These are phyloP conservation scores for Troides aeacus DNA, from an alignment of 2,888 invertebrate species.

Conservation along the genomic window DNA sequence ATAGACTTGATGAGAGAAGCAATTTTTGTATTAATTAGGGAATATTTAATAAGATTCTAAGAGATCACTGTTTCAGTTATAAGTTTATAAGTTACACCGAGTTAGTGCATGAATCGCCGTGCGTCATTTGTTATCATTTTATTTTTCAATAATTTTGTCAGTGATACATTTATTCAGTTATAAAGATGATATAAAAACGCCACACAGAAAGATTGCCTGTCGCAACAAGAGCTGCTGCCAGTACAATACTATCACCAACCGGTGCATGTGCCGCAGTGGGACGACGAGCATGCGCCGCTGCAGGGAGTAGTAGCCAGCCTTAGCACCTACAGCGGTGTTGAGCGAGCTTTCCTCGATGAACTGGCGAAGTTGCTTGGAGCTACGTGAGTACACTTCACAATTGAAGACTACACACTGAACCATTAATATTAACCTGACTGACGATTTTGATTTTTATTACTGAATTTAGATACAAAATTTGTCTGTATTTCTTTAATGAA, in stretches of 20 bases:
- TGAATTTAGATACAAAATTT: too few species aligned
- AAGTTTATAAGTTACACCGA: neutral
- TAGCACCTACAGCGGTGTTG: constrained; percentile 87
- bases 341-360: constrained; percentile 86
- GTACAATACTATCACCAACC: constrained; percentile 87
- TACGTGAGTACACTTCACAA: constrained; percentile 62
- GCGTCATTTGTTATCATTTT: too few species aligned
- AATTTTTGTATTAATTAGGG: too few species aligned
- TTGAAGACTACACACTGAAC: neutral
- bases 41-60: neutral
- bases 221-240: constrained; percentile 78
- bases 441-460: too few species aligned
- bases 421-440: too few species aligned
- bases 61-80: neutral
- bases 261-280: constrained; percentile 66
- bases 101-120: too few species aligned
- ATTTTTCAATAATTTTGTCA: too few species aligned
- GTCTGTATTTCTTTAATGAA: too few species aligned
- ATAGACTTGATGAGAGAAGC: neutral
- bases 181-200: too few species aligned
- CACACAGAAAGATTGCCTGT: constrained; percentile 82
- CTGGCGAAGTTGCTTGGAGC: constrained; percentile 88
- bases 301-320: constrained; percentile 87
- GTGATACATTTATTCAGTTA: too few species aligned
- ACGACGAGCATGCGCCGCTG: constrained; percentile 72